phyloP scores from a whole-genome alignment of 2,797 vertebrate genomes.

The Lutjanus argentimaculatus region DNA sequence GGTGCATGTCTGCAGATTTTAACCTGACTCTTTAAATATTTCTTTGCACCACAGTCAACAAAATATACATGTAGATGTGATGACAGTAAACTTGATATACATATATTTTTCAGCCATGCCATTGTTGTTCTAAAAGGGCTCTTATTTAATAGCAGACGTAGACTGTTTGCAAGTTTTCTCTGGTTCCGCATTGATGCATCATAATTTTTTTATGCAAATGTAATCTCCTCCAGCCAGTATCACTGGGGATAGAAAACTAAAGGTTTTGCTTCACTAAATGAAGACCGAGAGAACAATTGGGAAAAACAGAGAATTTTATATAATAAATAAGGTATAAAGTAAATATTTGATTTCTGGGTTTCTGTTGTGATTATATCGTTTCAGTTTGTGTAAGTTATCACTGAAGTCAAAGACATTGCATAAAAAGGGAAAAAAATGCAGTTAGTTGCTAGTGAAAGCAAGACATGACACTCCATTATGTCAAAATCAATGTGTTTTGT shows the following conservation, averaged over 20 bases:
- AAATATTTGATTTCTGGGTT: background rate
- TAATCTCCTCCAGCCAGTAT: conserved; percentile 3
- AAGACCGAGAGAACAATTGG: background rate
- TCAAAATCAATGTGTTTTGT: background rate
- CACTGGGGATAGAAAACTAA: conserved; percentile 1
- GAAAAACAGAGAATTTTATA: background rate
- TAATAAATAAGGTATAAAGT: background rate
- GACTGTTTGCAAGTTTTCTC: background rate
- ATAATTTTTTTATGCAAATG: conserved; percentile 5
- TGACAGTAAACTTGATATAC: background rate
- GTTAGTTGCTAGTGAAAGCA: no score
- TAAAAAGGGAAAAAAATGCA: background rate
- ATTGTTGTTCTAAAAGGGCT: background rate
- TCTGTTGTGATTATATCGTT: background rate
- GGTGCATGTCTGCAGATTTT: background rate
- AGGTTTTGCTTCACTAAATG: background rate
- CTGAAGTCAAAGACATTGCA: background rate
- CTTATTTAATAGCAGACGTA: background rate
- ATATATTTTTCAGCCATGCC: background rate
- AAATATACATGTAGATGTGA: background rate
- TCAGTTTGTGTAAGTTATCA: background rate
- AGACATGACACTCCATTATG: background rate
- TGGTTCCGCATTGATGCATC: background rate
- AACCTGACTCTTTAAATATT: background rate
- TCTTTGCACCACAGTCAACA: background rate